A percentile compares a stretch with the other conserved stretches of the same genome.
Conservation (phyloP, 2,797 vertebrate species). For the Malacoraja senta region DNA sequence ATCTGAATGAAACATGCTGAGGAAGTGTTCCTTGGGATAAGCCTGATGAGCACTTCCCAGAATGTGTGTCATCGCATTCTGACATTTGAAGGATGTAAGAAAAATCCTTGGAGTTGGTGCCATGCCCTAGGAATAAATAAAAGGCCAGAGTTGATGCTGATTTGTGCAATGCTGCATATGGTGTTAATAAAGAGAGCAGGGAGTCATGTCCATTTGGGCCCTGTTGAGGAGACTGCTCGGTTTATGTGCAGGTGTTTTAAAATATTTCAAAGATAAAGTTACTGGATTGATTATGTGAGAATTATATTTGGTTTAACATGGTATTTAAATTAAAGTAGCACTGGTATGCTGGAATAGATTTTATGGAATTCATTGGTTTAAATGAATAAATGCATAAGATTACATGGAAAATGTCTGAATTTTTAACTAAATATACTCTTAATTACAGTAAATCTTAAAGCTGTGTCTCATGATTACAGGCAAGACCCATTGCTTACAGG, state of each 20-base stretch:
- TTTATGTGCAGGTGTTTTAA: conserved; percentile 20
- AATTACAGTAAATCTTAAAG: background rate
- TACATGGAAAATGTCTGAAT: conserved; percentile 7
- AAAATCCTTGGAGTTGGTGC: conserved; percentile 33
- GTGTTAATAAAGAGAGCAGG: conserved; percentile 21
- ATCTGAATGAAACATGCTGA: conserved; percentile 22
- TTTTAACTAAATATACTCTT: background rate
- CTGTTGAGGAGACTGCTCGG: background rate
- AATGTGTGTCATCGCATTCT: conserved; percentile 28
- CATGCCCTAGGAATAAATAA: conserved; percentile 18
- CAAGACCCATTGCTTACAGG: background rate
- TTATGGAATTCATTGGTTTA: background rate
- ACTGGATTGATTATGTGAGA: background rate
- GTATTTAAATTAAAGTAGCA: background rate
- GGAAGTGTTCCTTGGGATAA: conserved; percentile 12
- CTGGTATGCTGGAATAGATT: background rate
- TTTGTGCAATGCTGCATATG: conserved; percentile 11
- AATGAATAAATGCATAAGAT: background rate
- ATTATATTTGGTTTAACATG: background rate
- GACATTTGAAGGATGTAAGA: conserved; percentile 29
- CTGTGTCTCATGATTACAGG: background rate
- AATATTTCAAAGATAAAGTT: background rate
- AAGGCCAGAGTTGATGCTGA: conserved; percentile 14
- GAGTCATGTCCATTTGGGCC: conserved; percentile 5
- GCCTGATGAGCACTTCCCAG: conserved; percentile 14